phyloP scores from a whole-genome alignment of 2,113 vertebrate genomes.

The Tor tambroides region DNA sequence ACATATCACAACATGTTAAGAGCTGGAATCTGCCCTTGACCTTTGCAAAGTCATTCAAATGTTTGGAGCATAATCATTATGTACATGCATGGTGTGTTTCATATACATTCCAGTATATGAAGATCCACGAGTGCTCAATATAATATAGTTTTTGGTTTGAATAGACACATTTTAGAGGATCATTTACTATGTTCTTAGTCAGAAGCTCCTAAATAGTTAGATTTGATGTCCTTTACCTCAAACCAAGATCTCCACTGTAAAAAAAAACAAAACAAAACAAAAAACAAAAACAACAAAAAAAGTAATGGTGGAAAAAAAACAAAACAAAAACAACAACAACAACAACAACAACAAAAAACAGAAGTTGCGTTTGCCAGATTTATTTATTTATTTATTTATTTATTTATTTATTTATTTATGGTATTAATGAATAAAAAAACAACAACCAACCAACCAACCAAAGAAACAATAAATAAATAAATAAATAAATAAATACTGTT shows the following conservation, averaged over 20 bases:
- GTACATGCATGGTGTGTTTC: background rate
- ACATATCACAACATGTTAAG: background rate
- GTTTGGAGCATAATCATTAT: background rate
- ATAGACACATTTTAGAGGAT: background rate
- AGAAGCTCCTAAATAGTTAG: background rate
- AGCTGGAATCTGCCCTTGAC: background rate
- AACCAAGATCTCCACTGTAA: background rate
- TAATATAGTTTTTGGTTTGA: background rate
- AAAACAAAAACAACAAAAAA: too few relatives aligned
- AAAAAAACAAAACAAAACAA: too few relatives aligned
- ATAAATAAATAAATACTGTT: too few relatives aligned
- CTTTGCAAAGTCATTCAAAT: background rate
- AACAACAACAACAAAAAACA: too few relatives aligned
- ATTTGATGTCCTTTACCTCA: background rate
- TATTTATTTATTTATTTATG: too few relatives aligned
- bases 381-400: too few relatives aligned
- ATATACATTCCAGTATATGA: background rate
- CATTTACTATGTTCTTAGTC: background rate
- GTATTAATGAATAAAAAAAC: too few relatives aligned
- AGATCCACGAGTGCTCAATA: background rate
- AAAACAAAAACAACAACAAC: too few relatives aligned
- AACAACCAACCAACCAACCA: too few relatives aligned
- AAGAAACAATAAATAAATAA: too few relatives aligned
- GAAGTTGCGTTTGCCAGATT: too few relatives aligned
- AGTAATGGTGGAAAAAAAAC: too few relatives aligned